Evolutionary conservation across 2,113 vertebrate genomes (phyloP).

Genomic region (Pipa parva): DNA sequence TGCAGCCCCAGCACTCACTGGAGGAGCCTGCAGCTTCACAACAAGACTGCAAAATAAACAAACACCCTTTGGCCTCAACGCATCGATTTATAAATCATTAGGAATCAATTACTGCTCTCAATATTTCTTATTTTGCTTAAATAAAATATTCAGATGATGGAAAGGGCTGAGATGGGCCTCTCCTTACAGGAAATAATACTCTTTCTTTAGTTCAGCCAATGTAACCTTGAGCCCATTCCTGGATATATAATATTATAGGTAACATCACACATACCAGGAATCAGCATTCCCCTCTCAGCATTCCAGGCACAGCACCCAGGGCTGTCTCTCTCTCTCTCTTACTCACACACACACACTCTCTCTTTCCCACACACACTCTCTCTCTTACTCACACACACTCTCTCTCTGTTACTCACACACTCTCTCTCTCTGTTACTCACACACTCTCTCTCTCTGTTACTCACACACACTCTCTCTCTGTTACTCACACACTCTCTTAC

Average conservation of each 20-base stretch:
- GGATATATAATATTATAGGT: constrained; percentile 33
- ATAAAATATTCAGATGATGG: constrained; percentile 47
- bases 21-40: constrained; percentile 73
- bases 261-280: constrained; percentile 34
- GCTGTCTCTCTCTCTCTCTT: no score
- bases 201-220: constrained; percentile 3
- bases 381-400: no score
- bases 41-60: constrained; percentile 68
- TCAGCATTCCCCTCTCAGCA: constrained; percentile 8
- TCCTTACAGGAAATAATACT: constrained; percentile 31
- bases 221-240: constrained; percentile 37
- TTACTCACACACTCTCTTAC: no score
- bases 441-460: no score
- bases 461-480: no score
- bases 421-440: no score
- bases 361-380: no score
- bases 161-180: constrained; percentile 35
- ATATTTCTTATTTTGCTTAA: constrained; percentile 57
- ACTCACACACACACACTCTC: no score
- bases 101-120: constrained; percentile 65
- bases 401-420: no score
- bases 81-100: constrained; percentile 66
- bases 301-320: not conserved
- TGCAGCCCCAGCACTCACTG: constrained; percentile 78
- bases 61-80: constrained; percentile 51